Evolutionary conservation across 2,113 vertebrate genomes (phyloP).

Genomic region (Chunga burmeisteri): DNA sequence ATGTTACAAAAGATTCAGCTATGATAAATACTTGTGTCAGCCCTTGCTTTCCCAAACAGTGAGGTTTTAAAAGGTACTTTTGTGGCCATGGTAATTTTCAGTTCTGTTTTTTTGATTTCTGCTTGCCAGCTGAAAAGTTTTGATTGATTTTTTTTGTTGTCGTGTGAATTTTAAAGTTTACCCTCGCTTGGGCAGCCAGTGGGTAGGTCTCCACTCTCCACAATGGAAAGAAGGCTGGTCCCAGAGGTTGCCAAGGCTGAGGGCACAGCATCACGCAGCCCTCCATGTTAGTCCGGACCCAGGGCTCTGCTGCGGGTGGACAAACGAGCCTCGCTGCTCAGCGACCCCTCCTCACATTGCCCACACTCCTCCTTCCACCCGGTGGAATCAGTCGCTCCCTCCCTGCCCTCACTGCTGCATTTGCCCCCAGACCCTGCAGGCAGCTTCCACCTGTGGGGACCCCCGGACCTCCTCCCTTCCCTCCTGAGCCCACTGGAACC

Average conservation of each 20-base stretch:
- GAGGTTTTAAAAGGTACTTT: not conserved
- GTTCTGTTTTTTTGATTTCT: not conserved
- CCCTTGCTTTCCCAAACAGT: not conserved
- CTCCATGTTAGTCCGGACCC: rapidly evolving
- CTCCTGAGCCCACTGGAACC: not conserved
- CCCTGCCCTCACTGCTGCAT: not conserved
- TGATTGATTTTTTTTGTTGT: not conserved
- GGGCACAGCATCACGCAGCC: not conserved
- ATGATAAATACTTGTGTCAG: not conserved
- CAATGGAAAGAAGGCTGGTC: not conserved
- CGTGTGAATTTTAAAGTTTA: not conserved
- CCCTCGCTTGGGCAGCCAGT: not conserved
- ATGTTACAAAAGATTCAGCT: not conserved
- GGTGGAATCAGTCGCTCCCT: rapidly evolving
- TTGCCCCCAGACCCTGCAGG: rapidly evolving
- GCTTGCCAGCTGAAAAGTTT: not conserved
- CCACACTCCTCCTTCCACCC: rapidly evolving
- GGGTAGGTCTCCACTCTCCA: too few relatives aligned
- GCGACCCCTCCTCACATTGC: rapidly evolving
- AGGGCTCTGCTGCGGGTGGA: not conserved
- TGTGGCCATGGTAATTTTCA: not conserved
- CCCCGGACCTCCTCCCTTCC: not conserved
- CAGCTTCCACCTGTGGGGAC: not conserved
- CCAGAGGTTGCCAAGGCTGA: not conserved
- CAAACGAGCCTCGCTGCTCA: rapidly evolving